These are phyloP conservation scores for Poecilia wingei DNA, from an alignment of 2,797 vertebrate species.

Conservation along the genomic window DNA sequence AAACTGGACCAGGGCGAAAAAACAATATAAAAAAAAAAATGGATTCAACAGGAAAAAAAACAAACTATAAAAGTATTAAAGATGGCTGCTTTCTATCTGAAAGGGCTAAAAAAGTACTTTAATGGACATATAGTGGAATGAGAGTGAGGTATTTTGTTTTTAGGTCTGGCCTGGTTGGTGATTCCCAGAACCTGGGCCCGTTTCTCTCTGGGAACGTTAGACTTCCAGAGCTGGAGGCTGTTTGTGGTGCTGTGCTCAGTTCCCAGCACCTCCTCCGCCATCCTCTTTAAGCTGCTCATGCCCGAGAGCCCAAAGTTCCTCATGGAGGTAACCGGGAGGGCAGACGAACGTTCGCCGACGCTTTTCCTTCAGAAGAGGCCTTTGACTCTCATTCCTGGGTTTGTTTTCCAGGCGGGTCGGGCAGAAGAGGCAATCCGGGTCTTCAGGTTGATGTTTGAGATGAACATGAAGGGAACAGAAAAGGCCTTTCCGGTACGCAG, in stretches of 20 bases:
- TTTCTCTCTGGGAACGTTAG: constrained; percentile 60
- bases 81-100: not conserved
- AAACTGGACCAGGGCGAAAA: not conserved
- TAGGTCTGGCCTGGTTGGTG: constrained; percentile 82
- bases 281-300: constrained; percentile 77
- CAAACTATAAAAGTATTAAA: not conserved
- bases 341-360: accelerated
- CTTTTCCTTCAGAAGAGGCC: not conserved
- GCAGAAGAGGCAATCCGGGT: constrained; percentile 76
- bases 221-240: constrained; percentile 81
- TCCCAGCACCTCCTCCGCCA: constrained; percentile 80
- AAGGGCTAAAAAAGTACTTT: not conserved
- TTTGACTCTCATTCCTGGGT: not conserved
- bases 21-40: not conserved
- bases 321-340: constrained; percentile 75
- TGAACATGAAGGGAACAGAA: constrained; percentile 67
- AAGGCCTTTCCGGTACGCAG: constrained; percentile 65
- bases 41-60: not conserved
- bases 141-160: not conserved
- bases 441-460: constrained; percentile 75
- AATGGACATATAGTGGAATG: not conserved
- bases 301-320: constrained; percentile 85
- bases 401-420: constrained; percentile 59
- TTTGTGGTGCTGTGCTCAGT: constrained; percentile 83
- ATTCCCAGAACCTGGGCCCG: constrained; percentile 73